Evolutionary conservation across 2,888 invertebrate species (phyloP).

Genomic region (Caenorhabditis becei): DNA sequence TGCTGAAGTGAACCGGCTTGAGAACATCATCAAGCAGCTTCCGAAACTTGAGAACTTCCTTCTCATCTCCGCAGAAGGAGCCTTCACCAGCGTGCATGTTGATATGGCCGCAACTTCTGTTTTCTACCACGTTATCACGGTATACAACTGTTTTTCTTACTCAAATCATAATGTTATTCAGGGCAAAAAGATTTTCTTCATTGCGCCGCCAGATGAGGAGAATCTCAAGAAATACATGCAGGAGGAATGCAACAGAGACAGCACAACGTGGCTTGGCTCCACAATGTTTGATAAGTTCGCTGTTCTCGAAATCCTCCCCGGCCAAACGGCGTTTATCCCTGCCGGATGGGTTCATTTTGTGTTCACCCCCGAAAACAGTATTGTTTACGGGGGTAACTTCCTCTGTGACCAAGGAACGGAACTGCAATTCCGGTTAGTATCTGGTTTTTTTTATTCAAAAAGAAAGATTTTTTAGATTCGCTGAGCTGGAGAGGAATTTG

Average conservation of each 20-base stretch:
- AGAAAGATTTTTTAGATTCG: too few relatives aligned
- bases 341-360: constrained; percentile 13
- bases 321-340: constrained; percentile 9
- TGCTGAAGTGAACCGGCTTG: background rate
- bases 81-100: constrained; percentile 15
- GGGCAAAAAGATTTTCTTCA: constrained; percentile 11
- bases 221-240: background rate
- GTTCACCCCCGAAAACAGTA: constrained; percentile 3
- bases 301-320: background rate
- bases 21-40: background rate
- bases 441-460: too few relatives aligned
- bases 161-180: background rate
- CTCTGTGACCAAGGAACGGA: background rate
- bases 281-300: background rate
- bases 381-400: constrained; percentile 26
- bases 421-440: constrained; percentile 3
- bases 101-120: constrained; percentile 9
- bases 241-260: background rate
- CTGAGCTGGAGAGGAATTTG: too few relatives aligned
- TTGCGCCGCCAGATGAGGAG: background rate
- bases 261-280: background rate
- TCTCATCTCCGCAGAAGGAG: background rate
- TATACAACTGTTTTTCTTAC: too few relatives aligned
- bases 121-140: constrained; percentile 1
- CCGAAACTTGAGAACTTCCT: constrained; percentile 13